phyloP scores from a whole-genome alignment of 2,888 invertebrate genomes.

The Netelia fuscicornis region DNA sequence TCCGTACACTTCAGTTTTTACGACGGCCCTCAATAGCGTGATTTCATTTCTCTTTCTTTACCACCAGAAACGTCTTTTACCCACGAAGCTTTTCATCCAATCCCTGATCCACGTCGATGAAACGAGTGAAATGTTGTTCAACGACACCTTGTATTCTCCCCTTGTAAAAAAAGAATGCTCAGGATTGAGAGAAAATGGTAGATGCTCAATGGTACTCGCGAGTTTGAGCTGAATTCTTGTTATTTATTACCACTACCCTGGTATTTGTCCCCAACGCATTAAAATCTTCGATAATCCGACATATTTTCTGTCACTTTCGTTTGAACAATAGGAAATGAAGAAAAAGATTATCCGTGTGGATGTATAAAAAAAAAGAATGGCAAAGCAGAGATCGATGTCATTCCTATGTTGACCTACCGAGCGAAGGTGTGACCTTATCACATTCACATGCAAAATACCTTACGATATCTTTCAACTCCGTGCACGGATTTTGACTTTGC shows the following conservation, averaged over 20 bases:
- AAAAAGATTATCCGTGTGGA: neutral
- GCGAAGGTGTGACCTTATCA: neutral
- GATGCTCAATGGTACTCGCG: neutral
- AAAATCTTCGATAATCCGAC: neutral
- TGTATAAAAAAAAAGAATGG: neutral
- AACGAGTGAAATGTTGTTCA: too few relatives aligned
- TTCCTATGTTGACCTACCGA: neutral
- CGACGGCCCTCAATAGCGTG: neutral
- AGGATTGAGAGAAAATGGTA: too few relatives aligned
- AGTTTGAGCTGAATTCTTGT: neutral
- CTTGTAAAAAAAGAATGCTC: too few relatives aligned
- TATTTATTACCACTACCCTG: neutral
- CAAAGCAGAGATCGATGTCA: neutral
- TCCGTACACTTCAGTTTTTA: conserved; percentile 34
- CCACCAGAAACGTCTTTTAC: neutral
- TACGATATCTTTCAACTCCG: neutral
- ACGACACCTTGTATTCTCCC: too few relatives aligned
- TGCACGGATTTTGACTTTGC: neutral
- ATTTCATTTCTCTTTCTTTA: neutral
- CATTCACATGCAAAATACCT: neutral
- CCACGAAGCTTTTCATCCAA: conserved; percentile 2
- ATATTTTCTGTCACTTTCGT: neutral
- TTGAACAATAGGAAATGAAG: neutral
- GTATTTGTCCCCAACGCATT: neutral
- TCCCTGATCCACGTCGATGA: neutral